A percentile compares a stretch with the other conserved stretches of the same genome.
phyloP scores from a whole-genome alignment of 2,113 vertebrate species.

The Mystacornis crossleyi region DNA sequence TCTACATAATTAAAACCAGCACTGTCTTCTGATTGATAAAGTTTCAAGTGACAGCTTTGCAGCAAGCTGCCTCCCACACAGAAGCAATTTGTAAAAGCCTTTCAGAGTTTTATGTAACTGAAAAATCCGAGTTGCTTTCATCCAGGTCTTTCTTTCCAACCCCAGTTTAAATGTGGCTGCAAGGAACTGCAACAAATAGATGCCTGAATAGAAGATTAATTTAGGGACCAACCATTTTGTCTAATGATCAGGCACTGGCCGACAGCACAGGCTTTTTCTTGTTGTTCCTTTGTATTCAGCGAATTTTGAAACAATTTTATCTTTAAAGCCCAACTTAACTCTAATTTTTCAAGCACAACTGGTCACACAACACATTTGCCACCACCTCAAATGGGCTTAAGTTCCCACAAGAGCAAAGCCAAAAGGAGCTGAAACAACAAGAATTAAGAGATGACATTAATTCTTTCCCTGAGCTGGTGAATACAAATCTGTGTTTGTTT shows the following conservation, averaged over 20 bases:
- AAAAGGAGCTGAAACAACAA: background rate
- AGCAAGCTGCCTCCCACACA: constrained; percentile 62
- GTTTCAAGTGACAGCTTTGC: constrained; percentile 70
- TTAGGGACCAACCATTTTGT: background rate
- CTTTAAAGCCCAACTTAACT: background rate
- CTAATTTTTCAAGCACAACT: background rate
- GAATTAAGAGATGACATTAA: background rate
- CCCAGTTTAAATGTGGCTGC: background rate
- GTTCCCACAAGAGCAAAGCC: background rate
- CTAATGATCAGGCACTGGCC: background rate
- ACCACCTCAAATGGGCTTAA: background rate
- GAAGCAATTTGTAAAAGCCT: constrained; percentile 36
- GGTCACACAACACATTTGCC: background rate
- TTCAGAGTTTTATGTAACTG: constrained; percentile 69
- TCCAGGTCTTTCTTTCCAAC: constrained; percentile 39
- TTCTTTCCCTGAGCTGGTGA: background rate
- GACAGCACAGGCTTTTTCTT: background rate
- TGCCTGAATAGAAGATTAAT: background rate
- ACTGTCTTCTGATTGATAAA: constrained; percentile 55
- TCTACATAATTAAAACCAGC: constrained; percentile 67
- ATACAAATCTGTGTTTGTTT: background rate
- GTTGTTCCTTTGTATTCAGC: background rate
- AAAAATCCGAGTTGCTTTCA: constrained; percentile 34
- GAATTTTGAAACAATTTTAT: background rate
- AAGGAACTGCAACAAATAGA: constrained; percentile 4